These are phyloP conservation scores for Protophormia terraenovae DNA, from an alignment of 2,888 invertebrate species.

Conservation along the genomic window DNA sequence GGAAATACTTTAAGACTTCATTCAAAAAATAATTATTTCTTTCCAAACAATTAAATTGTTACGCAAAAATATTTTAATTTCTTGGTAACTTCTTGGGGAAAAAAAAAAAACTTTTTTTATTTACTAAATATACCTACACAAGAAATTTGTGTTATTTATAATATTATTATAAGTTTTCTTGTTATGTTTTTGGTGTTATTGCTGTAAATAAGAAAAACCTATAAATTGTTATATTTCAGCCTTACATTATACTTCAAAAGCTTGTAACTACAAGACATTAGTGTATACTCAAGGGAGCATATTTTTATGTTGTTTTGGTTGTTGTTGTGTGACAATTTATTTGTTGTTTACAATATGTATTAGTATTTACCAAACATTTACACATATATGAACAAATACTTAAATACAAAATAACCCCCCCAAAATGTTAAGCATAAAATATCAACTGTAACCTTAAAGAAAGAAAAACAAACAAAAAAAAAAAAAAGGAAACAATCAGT, in stretches of 20 bases:
- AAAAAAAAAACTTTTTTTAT: no score
- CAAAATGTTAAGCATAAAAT: background rate
- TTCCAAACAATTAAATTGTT: slow-evolving; percentile 18
- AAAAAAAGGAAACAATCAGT: no score
- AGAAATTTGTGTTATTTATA: background rate
- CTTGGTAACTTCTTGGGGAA: background rate
- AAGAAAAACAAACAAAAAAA: background rate
- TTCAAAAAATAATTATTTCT: background rate
- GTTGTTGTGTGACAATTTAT: background rate
- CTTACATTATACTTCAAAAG: slow-evolving; percentile 18
- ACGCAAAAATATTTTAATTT: background rate
- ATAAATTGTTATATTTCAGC: background rate
- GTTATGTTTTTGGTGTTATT: background rate
- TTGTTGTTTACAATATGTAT: background rate
- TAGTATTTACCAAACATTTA: background rate
- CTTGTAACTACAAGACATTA: background rate
- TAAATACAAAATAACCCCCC: no score
- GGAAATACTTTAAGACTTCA: background rate
- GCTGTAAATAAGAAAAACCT: background rate
- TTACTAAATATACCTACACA: background rate
- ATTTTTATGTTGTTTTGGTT: background rate
- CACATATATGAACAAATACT: background rate
- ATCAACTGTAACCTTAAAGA: background rate
- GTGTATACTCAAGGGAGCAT: background rate
- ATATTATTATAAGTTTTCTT: background rate